These are phyloP conservation scores for Spongilla lacustris DNA, from an alignment of 37 sponge, comb jelly and placozoan genomes.

Conservation along the genomic window DNA sequence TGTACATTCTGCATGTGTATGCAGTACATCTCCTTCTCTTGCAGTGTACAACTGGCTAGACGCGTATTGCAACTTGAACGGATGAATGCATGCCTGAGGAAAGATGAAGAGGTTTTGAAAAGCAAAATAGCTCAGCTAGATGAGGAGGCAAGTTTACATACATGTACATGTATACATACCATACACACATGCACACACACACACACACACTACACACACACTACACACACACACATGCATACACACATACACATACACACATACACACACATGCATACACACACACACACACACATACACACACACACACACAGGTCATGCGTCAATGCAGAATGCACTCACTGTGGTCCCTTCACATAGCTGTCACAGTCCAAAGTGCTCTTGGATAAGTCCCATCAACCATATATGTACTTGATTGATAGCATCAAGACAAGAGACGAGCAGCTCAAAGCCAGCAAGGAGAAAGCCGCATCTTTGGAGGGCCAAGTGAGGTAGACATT, in stretches of 20 bases:
- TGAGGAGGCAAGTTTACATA: constrained; percentile 35
- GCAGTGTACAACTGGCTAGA: constrained; percentile 83
- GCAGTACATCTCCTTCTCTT: no score
- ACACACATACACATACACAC: no score
- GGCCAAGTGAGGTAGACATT: constrained; percentile 28
- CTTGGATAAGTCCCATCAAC: constrained; percentile 57
- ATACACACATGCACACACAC: no score
- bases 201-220: no score
- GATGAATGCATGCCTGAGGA: constrained; percentile 42
- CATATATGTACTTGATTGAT: constrained; percentile 66
- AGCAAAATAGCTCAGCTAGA: constrained; percentile 11
- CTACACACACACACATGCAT: no score
- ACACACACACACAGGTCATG: no score
- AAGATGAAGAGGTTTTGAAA: constrained; percentile 37
- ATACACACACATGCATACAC: no score
- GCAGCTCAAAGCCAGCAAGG: constrained; percentile 12
- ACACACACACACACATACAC: no score
- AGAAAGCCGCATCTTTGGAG: constrained; percentile 19
- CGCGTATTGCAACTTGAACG: constrained; percentile 78
- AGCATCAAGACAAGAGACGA: constrained; percentile 52
- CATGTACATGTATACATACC: neutral
- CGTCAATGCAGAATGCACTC: no score
- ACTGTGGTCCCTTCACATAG: constrained; percentile 7
- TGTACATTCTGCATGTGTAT: no score
- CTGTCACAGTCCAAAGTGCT: constrained; percentile 22